Conservation (phyloP, 2,888 invertebrate genomes). For the Morpho achilles region DNA sequence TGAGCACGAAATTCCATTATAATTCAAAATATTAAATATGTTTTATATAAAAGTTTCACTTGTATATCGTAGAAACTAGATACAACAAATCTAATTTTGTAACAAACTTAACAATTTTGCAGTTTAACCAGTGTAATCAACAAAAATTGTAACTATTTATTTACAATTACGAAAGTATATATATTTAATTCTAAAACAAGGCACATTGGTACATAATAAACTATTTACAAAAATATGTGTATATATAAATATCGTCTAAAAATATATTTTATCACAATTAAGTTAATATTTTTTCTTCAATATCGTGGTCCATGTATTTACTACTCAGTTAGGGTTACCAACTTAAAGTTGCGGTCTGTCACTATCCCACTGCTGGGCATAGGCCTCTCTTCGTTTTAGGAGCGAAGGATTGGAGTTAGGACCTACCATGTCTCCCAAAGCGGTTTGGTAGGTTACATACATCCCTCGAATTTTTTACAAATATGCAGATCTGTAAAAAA, state of each 20-base stretch:
- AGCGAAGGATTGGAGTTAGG: too few species aligned
- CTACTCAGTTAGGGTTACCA: conserved; percentile 1
- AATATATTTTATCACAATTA: conserved; percentile 69
- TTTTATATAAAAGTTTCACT: background rate
- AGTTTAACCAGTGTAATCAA: conserved; percentile 19
- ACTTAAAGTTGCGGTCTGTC: too few species aligned
- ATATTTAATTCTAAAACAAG: conserved; percentile 34
- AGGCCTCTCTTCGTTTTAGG: too few species aligned
- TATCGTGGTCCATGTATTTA: conserved; percentile 51
- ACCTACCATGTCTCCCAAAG: too few species aligned
- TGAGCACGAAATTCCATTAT: conserved; percentile 9
- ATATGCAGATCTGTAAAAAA: too few species aligned
- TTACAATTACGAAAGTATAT: conserved; percentile 20
- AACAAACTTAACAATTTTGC: conserved; percentile 27
- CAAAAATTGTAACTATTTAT: conserved; percentile 10
- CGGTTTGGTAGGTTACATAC: too few species aligned
- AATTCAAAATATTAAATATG: background rate
- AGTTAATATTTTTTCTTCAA: conserved; percentile 40
- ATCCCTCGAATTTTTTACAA: too few species aligned
- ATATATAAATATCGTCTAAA: conserved; percentile 61
- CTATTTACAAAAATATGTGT: conserved; percentile 42
- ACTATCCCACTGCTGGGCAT: too few species aligned
- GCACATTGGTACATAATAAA: conserved; percentile 43
- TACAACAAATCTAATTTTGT: conserved; percentile 8
- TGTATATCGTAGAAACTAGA: background rate